A percentile compares a stretch with the other conserved stretches of the same genome.
Conservation (phyloP, 2,113 vertebrate species). For the Phaethon lepturus region DNA sequence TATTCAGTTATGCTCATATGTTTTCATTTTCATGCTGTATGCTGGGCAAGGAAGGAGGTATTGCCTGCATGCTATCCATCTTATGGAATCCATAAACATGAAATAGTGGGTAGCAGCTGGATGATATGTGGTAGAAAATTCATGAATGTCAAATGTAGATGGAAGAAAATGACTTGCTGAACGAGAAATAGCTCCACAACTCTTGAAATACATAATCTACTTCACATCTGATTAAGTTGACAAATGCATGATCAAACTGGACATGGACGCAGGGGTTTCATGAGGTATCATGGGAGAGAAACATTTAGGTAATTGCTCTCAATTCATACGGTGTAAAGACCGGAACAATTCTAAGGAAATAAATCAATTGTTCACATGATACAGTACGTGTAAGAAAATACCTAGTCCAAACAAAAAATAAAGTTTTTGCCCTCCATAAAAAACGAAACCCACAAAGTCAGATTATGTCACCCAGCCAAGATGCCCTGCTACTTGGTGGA, state of each 20-base stretch:
- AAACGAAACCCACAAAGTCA: neutral
- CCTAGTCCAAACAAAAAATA: neutral
- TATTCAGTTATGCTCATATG: neutral
- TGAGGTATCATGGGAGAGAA: neutral
- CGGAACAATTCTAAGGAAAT: neutral
- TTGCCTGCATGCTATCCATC: neutral
- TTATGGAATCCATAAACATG: slow-evolving; percentile 1
- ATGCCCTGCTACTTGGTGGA: neutral
- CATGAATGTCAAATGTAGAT: neutral
- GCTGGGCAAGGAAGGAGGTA: neutral
- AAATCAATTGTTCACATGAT: neutral
- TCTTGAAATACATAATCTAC: slow-evolving; percentile 5
- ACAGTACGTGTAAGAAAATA: neutral
- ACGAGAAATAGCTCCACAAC: neutral
- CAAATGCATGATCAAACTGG: neutral
- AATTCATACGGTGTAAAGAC: neutral
- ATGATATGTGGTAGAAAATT: neutral
- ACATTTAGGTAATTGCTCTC: neutral
- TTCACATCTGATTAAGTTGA: neutral
- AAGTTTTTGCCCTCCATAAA: neutral
- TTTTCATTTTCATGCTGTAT: neutral
- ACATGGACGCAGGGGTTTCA: neutral
- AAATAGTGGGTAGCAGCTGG: neutral
- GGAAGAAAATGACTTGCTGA: slow-evolving; percentile 28
- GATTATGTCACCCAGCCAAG: neutral